phyloP scores from a whole-genome alignment of 2,113 vertebrate species.

The Entelurus aequoreus region DNA sequence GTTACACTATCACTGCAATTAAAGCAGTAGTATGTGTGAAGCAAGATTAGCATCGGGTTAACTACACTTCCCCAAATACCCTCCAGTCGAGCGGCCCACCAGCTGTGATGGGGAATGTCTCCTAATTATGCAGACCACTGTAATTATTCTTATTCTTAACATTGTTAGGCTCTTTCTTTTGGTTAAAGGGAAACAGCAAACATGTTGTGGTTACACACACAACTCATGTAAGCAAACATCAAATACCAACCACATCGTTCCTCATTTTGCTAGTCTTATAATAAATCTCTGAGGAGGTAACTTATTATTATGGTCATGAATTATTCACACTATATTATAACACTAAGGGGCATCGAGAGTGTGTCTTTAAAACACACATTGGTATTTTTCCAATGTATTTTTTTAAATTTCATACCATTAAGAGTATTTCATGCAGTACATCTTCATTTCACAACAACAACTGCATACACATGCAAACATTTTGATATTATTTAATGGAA shows the following conservation, averaged over 20 bases:
- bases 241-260: constrained; percentile 13
- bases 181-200: constrained; percentile 24
- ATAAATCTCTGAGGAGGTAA: background rate
- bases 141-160: background rate
- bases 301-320: constrained; percentile 9
- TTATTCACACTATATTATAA: constrained; percentile 2
- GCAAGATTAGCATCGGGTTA: constrained; percentile 67
- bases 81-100: constrained; percentile 50
- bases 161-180: constrained; percentile 34
- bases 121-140: constrained; percentile 50
- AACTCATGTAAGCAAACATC: constrained; percentile 23
- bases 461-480: too few species aligned
- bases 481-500: too few species aligned
- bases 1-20: constrained; percentile 60
- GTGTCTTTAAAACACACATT: too few species aligned
- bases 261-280: background rate
- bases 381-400: too few species aligned
- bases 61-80: constrained; percentile 62
- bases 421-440: too few species aligned
- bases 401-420: too few species aligned
- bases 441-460: too few species aligned
- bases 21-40: constrained; percentile 65
- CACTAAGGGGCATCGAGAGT: background rate
- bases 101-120: constrained; percentile 56
- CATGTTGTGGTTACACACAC: constrained; percentile 5